Evolutionary conservation across 64 coral and sea anemone genomes (phyloP).

Genomic region (Dendronephthya gigantea): DNA sequence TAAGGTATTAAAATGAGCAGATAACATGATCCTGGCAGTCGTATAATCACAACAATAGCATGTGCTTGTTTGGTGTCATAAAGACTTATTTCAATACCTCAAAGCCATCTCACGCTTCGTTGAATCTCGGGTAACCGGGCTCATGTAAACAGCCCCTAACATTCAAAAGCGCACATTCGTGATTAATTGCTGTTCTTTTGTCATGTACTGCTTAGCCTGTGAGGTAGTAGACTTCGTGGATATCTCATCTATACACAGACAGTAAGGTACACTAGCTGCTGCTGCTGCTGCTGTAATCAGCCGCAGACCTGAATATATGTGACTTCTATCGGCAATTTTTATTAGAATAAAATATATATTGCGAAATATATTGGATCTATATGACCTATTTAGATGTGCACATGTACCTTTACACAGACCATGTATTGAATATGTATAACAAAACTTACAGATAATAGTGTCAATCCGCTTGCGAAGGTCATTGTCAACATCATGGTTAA

Average conservation of each 20-base stretch:
- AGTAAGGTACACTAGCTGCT: too few species aligned
- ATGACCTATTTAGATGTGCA: neutral
- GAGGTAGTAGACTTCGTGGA: neutral
- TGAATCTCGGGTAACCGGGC: too few species aligned
- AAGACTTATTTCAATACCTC: too few species aligned
- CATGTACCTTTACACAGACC: neutral
- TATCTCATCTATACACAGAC: neutral
- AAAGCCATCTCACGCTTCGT: too few species aligned
- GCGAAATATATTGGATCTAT: neutral
- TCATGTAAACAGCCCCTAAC: neutral
- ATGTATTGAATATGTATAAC: neutral
- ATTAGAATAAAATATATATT: neutral
- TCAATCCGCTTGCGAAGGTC: conserved; percentile 11
- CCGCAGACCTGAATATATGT: neutral
- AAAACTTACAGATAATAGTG: conserved; percentile 12
- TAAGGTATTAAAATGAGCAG: too few species aligned
- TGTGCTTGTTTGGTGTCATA: too few species aligned
- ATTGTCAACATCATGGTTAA: neutral
- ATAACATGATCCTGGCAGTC: too few species aligned
- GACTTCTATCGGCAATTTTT: neutral
- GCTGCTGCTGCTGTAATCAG: neutral
- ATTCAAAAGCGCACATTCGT: neutral
- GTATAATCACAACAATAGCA: too few species aligned
- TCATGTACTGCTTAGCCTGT: neutral
- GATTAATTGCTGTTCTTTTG: neutral